phyloP scores from a whole-genome alignment of 2,888 invertebrate species.

The Torymus aiolomorphi region DNA sequence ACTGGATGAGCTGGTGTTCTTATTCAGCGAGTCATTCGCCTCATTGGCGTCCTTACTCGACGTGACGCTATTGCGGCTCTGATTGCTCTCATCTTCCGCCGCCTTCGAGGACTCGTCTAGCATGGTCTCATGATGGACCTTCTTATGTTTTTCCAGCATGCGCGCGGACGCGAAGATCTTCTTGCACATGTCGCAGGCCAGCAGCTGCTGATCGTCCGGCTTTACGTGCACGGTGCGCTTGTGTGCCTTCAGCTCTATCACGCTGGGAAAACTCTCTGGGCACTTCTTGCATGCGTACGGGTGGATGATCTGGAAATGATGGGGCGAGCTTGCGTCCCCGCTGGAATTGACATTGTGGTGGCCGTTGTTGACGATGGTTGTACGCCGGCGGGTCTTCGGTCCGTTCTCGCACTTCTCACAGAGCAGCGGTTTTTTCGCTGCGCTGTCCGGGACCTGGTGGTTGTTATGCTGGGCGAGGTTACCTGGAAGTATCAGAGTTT shows the following conservation, averaged over 20 bases:
- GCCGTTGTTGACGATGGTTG: conserved; percentile 18
- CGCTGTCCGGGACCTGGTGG: background rate
- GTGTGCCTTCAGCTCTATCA: conserved; percentile 44
- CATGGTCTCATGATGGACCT: conserved; percentile 19
- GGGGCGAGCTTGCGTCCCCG: background rate
- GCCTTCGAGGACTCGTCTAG: conserved; percentile 7
- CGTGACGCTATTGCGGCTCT: too few relatives aligned
- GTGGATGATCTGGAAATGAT: background rate
- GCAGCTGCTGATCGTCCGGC: background rate
- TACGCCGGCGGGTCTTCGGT: conserved; percentile 29
- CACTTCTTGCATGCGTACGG: conserved; percentile 43
- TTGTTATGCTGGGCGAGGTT: conserved; percentile 4
- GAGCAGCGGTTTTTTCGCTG: background rate
- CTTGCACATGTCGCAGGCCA: conserved; percentile 60
- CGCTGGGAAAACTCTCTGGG: conserved; percentile 12
- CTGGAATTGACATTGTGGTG: background rate
- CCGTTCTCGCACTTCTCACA: conserved; percentile 45
- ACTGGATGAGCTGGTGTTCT: conserved; percentile 18
- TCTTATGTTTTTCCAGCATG: conserved; percentile 51
- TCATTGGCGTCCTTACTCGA: conserved; percentile 11
- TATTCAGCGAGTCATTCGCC: conserved; percentile 22
- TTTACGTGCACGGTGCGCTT: conserved; percentile 41
- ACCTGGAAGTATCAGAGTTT: conserved; percentile 1
- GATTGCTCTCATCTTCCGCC: background rate
- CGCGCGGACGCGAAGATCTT: conserved; percentile 54